Evolutionary conservation across 2,888 invertebrate species (phyloP), one percentile per base, ranked within the genome.

Genomic region (Idaea aversata): DNA sequence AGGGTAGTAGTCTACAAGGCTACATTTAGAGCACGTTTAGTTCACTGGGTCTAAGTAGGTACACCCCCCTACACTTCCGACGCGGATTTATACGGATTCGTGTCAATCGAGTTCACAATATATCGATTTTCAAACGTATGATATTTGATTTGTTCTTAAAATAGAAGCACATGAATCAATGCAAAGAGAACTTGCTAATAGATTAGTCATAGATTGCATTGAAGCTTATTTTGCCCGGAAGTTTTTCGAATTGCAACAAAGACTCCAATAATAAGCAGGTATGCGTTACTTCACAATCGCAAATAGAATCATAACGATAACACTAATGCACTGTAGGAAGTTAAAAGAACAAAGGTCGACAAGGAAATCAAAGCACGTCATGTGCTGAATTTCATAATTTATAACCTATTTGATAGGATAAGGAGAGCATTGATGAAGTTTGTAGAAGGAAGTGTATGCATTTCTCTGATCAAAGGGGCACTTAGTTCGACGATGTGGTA

Each of bases 391-490:
- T 72, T 75, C 75, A 79, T 75, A 74, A 78, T 76, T 77, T 74
- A 63, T 66, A 77, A 72, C 75, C 75, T 75, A 76, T 73, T 75
- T 75, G 67, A 72, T 47, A 71, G 74, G 72, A 84, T 76, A 83
- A 82, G 71, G 77, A 67, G 72, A 61, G 73, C 84, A 78, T 88
- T 88, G 79, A 87, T 81, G 71, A 67, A 86, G 79, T 74, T 47
- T 47, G 47, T 47, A 88, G 88, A 87, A 88, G 88, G 86, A 75
- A 69, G 67, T 69, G 65, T 81, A 72, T 80, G 69, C 72, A 78
- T 83, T 82, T 76, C 81, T 66, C 67, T 70, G 81, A 88, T 88
- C 84, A 88, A 88, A 88, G 88, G 70, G 75, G 76, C 80, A 84
- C 88, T 87, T 81, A 85, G 76, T 68, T 67, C 68, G 76, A 71